These are phyloP conservation scores for Furnarius figulus DNA, from an alignment of 2,113 vertebrate genomes.

Conservation along the genomic window DNA sequence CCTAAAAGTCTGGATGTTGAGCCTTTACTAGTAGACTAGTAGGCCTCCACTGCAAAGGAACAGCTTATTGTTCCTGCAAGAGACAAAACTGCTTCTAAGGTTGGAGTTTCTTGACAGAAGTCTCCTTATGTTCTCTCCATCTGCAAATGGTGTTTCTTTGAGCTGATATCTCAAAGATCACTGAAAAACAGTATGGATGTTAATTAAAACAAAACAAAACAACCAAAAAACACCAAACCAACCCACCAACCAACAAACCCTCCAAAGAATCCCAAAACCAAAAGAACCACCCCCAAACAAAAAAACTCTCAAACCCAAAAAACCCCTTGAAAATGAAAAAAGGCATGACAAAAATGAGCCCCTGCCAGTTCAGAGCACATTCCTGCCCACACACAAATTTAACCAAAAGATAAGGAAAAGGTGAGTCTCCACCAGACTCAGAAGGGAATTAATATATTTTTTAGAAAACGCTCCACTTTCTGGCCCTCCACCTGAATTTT, in stretches of 20 bases:
- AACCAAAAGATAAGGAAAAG: background rate
- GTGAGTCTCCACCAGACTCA: background rate
- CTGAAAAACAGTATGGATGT: background rate
- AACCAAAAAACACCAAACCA: background rate
- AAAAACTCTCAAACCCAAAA: background rate
- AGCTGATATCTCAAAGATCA: background rate
- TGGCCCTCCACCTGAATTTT: background rate
- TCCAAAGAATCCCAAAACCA: background rate
- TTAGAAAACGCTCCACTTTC: background rate
- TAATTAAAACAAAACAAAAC: background rate
- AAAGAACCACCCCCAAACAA: background rate
- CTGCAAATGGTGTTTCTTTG: background rate
- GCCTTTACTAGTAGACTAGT: background rate
- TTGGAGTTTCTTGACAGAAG: background rate
- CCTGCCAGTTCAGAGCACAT: background rate
- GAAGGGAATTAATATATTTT: background rate
- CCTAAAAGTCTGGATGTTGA: background rate
- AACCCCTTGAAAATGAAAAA: background rate
- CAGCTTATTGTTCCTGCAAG: rapidly evolving
- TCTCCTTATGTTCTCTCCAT: background rate
- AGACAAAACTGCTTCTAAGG: background rate
- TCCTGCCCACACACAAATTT: background rate
- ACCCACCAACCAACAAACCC: background rate
- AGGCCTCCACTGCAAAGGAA: background rate
- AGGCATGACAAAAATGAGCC: background rate